Evolutionary conservation across 2,888 invertebrate species (phyloP).

Genomic region (Cynaeus angustus): DNA sequence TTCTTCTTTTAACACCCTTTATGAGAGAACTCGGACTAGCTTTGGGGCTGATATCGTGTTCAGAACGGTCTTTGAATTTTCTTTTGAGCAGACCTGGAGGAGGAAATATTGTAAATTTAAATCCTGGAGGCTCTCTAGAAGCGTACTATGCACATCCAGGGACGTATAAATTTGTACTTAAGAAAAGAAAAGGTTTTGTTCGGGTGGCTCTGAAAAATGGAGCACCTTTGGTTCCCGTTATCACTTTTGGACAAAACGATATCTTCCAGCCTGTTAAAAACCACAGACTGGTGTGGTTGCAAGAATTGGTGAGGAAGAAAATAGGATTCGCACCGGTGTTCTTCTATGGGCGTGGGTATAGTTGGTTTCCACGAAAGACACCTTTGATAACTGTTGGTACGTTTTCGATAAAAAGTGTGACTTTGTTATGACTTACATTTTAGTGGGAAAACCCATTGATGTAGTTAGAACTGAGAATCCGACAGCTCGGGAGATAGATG

Average conservation of each 20-base stretch:
- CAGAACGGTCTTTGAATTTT: slow-evolving; percentile 79
- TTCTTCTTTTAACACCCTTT: slow-evolving; percentile 83
- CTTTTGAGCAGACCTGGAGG: slow-evolving; percentile 73
- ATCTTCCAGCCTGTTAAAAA: slow-evolving; percentile 72
- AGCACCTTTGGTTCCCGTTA: slow-evolving; percentile 88
- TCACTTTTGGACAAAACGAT: slow-evolving; percentile 93
- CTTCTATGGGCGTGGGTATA: slow-evolving; percentile 89
- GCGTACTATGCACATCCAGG: slow-evolving; percentile 88
- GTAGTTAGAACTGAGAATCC: slow-evolving; percentile 83
- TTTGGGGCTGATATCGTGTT: slow-evolving; percentile 76
- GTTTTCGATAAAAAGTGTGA: not conserved
- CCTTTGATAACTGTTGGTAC: slow-evolving; percentile 8
- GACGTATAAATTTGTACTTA: slow-evolving; percentile 79
- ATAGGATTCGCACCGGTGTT: slow-evolving; percentile 86
- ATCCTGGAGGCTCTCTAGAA: slow-evolving; percentile 93
- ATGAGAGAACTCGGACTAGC: slow-evolving; percentile 79
- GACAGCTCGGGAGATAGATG: slow-evolving; percentile 82
- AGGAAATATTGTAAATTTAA: slow-evolving; percentile 81
- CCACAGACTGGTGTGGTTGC: slow-evolving; percentile 68
- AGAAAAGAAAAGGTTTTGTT: slow-evolving; percentile 80
- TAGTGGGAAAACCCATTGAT: slow-evolving; percentile 91
- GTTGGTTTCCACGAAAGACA: slow-evolving; percentile 80
- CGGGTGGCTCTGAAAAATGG: slow-evolving; percentile 73
- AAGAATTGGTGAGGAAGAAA: slow-evolving; percentile 78
- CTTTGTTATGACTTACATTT: not conserved